Percentiles rank a stretch among this genome's conserved stretches.
Conservation (phyloP, 2,797 vertebrate species). For the Masticophis lateralis region DNA sequence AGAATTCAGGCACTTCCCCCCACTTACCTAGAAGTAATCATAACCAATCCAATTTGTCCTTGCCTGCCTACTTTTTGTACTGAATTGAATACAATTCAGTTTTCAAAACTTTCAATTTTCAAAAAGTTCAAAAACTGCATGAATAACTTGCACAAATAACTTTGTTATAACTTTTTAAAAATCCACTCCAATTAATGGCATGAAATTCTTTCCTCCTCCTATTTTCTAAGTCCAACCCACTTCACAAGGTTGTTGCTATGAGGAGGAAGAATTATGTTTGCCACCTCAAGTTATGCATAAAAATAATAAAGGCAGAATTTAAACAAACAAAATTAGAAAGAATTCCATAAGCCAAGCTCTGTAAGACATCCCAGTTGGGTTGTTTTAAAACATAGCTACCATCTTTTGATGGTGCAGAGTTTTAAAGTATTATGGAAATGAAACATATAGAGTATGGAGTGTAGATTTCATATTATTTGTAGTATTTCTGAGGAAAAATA, state of each 20-base stretch:
- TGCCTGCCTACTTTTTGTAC: neutral
- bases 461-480: neutral
- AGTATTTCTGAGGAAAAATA: neutral
- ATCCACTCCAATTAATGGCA: neutral
- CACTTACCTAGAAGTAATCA: neutral
- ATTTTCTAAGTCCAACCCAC: neutral
- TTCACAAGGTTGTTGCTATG: neutral
- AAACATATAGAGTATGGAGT: neutral
- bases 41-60: neutral
- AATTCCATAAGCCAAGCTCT: neutral
- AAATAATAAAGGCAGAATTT: neutral
- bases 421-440: neutral
- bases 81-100: neutral
- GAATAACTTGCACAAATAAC: neutral
- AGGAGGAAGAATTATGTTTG: neutral
- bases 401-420: neutral
- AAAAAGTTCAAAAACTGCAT: neutral
- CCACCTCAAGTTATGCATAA: neutral
- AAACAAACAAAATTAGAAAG: neutral
- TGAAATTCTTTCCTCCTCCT: neutral
- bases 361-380: neutral
- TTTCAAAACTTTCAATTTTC: neutral
- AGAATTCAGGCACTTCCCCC: too few species aligned
- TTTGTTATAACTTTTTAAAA: neutral
- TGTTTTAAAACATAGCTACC: neutral